phyloP scores from a whole-genome alignment of 2,797 vertebrate genomes.

The Poecile montanus region DNA sequence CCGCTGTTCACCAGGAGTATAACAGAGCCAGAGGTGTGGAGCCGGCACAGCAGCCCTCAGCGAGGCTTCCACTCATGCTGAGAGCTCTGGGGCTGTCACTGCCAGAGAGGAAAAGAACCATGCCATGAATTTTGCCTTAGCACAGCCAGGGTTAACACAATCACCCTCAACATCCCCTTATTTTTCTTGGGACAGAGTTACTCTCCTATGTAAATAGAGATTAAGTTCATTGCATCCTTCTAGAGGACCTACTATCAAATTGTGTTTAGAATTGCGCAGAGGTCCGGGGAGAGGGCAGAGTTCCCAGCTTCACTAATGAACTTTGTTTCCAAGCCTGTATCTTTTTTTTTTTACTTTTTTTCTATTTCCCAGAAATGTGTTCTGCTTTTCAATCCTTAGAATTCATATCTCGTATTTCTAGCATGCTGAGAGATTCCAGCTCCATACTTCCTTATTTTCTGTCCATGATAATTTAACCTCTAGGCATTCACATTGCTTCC shows the following conservation, averaged over 20 bases:
- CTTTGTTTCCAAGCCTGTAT: background rate
- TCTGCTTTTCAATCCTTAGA: background rate
- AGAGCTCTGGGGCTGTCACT: background rate
- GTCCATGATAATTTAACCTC: background rate
- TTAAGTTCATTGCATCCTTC: conserved; percentile 6
- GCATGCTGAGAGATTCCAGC: background rate
- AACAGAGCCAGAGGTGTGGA: background rate
- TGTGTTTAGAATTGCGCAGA: background rate
- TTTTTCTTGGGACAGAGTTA: background rate
- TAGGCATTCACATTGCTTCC: background rate
- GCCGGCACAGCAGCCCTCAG: background rate
- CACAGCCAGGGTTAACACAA: background rate
- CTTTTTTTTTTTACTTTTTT: background rate
- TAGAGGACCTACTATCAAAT: background rate
- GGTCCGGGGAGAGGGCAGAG: background rate
- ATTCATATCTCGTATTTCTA: background rate
- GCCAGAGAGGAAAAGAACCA: background rate
- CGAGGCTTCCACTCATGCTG: background rate
- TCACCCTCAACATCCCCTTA: background rate
- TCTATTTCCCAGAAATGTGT: conserved; percentile 45
- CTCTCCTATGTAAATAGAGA: background rate
- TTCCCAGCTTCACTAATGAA: conserved; percentile 14
- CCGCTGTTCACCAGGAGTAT: too few species aligned
- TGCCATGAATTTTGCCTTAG: background rate
- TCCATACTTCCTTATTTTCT: background rate